Percentiles rank a stretch among this genome's conserved stretches.
These are phyloP conservation scores for Bombylius discolor DNA, from an alignment of 2,888 invertebrate species.

Conservation along the genomic window DNA sequence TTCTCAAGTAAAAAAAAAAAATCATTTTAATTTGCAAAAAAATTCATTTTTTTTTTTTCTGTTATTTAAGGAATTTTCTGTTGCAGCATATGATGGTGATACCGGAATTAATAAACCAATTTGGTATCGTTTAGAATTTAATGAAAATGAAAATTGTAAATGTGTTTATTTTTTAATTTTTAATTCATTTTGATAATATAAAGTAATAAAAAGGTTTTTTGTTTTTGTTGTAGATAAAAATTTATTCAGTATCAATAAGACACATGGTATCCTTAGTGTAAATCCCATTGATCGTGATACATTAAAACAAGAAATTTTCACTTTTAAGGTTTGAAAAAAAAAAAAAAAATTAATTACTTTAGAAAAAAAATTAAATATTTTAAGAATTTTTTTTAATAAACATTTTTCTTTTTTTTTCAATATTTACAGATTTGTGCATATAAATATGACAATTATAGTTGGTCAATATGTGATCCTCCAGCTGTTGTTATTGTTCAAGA, in stretches of 20 bases:
- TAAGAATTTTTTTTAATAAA: too few species aligned
- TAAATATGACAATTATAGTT: slow-evolving; percentile 29
- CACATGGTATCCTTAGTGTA: slow-evolving; percentile 17
- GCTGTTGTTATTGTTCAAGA: slow-evolving; percentile 42
- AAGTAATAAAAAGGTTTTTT: too few species aligned
- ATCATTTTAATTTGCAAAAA: too few species aligned
- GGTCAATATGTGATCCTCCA: slow-evolving; percentile 24
- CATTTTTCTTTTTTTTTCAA: not conserved
- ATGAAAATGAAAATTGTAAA: slow-evolving; percentile 30
- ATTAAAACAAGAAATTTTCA: slow-evolving; percentile 37
- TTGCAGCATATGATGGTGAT: slow-evolving; percentile 49
- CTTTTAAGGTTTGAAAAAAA: slow-evolving; percentile 22
- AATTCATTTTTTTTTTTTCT: not conserved
- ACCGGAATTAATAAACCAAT: slow-evolving; percentile 43
- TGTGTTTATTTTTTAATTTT: not conserved
- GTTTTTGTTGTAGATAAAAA: slow-evolving; percentile 13
- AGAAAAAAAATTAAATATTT: too few species aligned
- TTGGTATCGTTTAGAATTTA: slow-evolving; percentile 38
- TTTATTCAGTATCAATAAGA: slow-evolving; percentile 15
- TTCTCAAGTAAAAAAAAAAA: slow-evolving; percentile 19
- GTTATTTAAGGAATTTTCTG: slow-evolving; percentile 29
- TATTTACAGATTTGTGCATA: slow-evolving; percentile 35
- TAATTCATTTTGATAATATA: not conserved
- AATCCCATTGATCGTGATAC: slow-evolving; percentile 38
- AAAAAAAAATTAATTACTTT: not conserved